phyloP scores from a whole-genome alignment of 2,797 vertebrate genomes.

The Clarias pachynema region DNA sequence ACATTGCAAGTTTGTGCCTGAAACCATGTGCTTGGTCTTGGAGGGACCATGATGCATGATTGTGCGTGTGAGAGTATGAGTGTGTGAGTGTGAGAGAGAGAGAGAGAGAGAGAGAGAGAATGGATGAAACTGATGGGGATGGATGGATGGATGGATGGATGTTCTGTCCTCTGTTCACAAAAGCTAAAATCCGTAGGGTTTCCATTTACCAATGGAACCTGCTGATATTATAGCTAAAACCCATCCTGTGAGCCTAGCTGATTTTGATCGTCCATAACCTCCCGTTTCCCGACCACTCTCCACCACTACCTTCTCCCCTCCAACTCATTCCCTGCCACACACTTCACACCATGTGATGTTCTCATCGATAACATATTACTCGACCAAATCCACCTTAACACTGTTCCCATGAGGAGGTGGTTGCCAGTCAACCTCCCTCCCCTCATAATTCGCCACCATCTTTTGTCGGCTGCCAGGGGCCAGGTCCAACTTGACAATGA shows the following conservation, averaged over 20 bases:
- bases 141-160: slow-evolving; percentile 65
- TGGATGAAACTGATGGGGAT: slow-evolving; percentile 57
- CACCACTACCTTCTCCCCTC: slow-evolving; percentile 71
- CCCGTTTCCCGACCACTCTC: slow-evolving; percentile 78
- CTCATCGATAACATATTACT: slow-evolving; percentile 85
- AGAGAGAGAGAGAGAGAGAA: slow-evolving; percentile 36
- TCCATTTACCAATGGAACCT: slow-evolving; percentile 82
- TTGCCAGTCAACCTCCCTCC: slow-evolving; percentile 75
- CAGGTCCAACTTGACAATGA: slow-evolving; percentile 68
- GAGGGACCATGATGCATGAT: slow-evolving; percentile 59
- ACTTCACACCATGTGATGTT: slow-evolving; percentile 82
- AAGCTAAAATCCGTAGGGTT: slow-evolving; percentile 82
- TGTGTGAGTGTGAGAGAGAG: slow-evolving; percentile 17
- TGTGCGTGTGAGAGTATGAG: slow-evolving; percentile 44
- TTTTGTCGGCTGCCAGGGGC: slow-evolving; percentile 69
- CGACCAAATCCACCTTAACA: slow-evolving; percentile 79
- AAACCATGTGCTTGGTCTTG: slow-evolving; percentile 65
- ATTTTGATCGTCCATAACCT: slow-evolving; percentile 80
- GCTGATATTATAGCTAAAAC: slow-evolving; percentile 83
- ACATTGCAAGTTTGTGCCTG: slow-evolving; percentile 82
- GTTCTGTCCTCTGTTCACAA: slow-evolving; percentile 80
- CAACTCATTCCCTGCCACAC: slow-evolving; percentile 79
- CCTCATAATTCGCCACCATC: slow-evolving; percentile 72
- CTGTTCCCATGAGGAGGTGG: slow-evolving; percentile 80
- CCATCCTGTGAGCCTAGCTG: slow-evolving; percentile 83